Evolutionary conservation across 1,140 invertebrate genomes (phyloP), one percentile per base, ranked within the genome.

Genomic region (Drosophila gunungcola): DNA sequence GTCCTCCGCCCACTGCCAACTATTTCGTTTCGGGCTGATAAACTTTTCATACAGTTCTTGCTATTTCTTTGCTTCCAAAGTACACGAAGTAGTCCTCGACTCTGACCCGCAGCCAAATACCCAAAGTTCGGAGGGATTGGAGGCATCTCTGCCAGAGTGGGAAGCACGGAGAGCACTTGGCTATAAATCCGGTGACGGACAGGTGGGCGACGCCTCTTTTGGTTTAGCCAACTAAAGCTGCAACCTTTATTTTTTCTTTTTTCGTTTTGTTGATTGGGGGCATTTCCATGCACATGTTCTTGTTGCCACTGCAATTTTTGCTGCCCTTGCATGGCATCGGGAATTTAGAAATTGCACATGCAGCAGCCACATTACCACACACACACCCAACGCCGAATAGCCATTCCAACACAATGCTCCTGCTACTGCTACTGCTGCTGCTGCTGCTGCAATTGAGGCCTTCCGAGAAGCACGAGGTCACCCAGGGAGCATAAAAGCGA

Each of bases 291-390:
- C 13, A 25, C 25, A 7, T 16, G 21, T 21, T 80, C n/a, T 48
- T 39, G 48, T 42, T 60, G 78, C 48, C 64, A 42, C 13, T 52
- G 46, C 32, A 58, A 65, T 49, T 81, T 64, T 43, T 80, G 52
- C 36, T 56, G 53, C 25, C 41, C 56, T 70, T 70, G 62, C 60
- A 13, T 72, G 68, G 51, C 51, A 48, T 56, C 43, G 52, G 51
- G 56, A 78, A 78, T 77, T 77, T 53, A 45, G 63, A 86, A 86
- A 86, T 84, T 89, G 84, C 80, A 84, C 89, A 82, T 82, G 76
- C 69, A 86, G 75, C 75, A 72, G 75, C 61, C 69, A 69, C 77
- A 77, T 56, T 77, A 80, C 43, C 51, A 54, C 60, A 61, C 56
- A 73, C 36, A 68, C 36, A 70, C 56, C 0, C 29, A 32, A 7